These are phyloP conservation scores for Aptenodytes patagonicus DNA, from an alignment of 2,113 vertebrate genomes.

Conservation along the genomic window DNA sequence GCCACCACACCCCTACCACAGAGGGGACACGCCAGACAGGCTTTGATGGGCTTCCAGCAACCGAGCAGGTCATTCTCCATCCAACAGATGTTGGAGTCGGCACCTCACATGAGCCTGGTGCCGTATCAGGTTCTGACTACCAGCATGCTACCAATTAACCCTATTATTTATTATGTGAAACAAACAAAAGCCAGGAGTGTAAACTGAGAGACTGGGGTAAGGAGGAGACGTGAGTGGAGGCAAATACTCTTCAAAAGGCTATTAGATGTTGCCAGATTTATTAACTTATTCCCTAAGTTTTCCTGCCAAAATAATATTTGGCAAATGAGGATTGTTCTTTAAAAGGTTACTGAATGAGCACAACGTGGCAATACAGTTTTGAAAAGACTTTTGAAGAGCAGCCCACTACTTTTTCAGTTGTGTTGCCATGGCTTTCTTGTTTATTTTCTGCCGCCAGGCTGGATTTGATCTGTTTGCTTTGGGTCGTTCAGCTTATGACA, in stretches of 20 bases:
- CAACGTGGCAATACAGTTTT: not conserved
- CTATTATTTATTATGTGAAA: not conserved
- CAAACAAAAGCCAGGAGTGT: not conserved
- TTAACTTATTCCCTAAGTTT: not conserved
- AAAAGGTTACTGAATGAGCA: not conserved
- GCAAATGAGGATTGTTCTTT: not conserved
- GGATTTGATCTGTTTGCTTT: not conserved
- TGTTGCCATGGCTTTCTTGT: not conserved
- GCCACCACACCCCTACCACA: fast-evolving
- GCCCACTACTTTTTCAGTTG: not conserved
- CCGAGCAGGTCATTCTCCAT: not conserved
- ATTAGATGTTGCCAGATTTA: not conserved
- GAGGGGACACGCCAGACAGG: fast-evolving
- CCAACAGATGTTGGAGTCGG: fast-evolving
- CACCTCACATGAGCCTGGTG: not conserved
- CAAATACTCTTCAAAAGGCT: conserved; percentile 9
- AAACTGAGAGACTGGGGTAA: not conserved
- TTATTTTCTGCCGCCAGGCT: not conserved
- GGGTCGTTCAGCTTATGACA: not conserved
- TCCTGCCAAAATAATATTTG: conserved; percentile 8
- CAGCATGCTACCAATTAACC: not conserved
- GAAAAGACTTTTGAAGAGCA: conserved; percentile 17
- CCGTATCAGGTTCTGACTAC: not conserved
- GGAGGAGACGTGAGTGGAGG: not conserved
- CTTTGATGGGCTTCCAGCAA: not conserved